Base-by-base conservation (phyloP, 2,797 vertebrate genomes). In the Psittacula echo region DNA sequence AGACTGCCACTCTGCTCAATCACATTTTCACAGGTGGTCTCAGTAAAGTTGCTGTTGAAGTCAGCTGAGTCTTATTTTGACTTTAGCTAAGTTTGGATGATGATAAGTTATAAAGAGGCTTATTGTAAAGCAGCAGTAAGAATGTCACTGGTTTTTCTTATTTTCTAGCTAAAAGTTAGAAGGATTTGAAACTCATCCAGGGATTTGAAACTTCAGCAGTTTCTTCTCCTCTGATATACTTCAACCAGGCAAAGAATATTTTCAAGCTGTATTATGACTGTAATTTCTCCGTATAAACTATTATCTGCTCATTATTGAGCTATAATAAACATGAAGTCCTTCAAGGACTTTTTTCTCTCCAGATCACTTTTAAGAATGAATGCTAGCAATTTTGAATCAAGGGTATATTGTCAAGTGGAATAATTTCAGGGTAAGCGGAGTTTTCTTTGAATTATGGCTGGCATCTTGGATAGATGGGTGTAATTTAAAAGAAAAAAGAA, bases 131-230 rank as follows among this genome's bases (percentile, higher is more conserved):
- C 45, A 77, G 84, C 27, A 70, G 62, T 30, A 85, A 86, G 51
- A 79, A 72, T 88, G 85, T 72, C 16, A 48, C 29, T 26, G 48
- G 47, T 87, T 92, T 95, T 94, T 85, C 78, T 45, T 44, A 7
- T 90, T 96, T 95, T 83, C 48, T 90, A 47, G 44, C 34, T 95
- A 45, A 45, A 91, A 79, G 85, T 80, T 92, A 39, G 91, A 91
- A 44, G 80, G 93, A 92, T 95, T 94, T 93, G 73, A 81, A 96
- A 95, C 23, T 94, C 60, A 95, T 96, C 87, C 74, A 88, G 66
- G 66, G 89, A 96, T 96, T 87, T 96, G 87, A 94, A 96, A 94
- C 60, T 92, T 93, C 90, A 96, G 94, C 91, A 94, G 29, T 95
- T 95, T 96, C 65, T 93, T 34, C 89, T 79, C 51, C 56, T 94